These are phyloP conservation scores for Takifugu ocellatus DNA, from an alignment of 2,797 vertebrate species.

Conservation along the genomic window DNA sequence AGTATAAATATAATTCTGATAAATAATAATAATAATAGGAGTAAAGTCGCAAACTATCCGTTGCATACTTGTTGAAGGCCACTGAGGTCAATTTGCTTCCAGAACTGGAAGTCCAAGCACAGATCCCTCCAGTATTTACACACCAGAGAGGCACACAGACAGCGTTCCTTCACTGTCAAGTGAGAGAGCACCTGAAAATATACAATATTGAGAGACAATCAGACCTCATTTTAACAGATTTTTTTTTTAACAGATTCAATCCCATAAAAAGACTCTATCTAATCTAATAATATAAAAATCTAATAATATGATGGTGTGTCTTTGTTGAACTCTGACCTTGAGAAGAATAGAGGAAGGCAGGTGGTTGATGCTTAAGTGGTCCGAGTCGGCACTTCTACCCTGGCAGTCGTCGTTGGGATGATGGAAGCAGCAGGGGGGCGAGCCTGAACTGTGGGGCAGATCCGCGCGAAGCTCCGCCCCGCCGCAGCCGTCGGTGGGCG, in stretches of 20 bases:
- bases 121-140: conserved; percentile 99
- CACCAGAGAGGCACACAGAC: conserved; percentile 92
- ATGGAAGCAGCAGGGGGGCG: conserved; percentile 72
- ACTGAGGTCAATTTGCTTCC: conserved; percentile 98
- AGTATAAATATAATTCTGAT: too few relatives aligned
- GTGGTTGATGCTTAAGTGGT: conserved; percentile 87
- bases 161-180: conserved; percentile 93
- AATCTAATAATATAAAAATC: too few relatives aligned
- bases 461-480: conserved; percentile 61
- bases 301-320: neutral
- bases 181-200: conserved; percentile 90
- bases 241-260: too few relatives aligned
- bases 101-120: conserved; percentile 98
- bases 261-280: neutral
- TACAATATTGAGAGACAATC: neutral
- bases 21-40: neutral
- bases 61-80: conserved; percentile 90
- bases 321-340: conserved; percentile 78
- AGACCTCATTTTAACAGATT: neutral
- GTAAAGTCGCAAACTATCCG: neutral
- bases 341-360: conserved; percentile 95
- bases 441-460: conserved; percentile 64
- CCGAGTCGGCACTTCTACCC: conserved; percentile 72
- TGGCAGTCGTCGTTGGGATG: conserved; percentile 68
- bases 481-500: conserved; percentile 67